phyloP scores from a whole-genome alignment of 2,113 vertebrate genomes.

The Sphaerodactylus townsendi region DNA sequence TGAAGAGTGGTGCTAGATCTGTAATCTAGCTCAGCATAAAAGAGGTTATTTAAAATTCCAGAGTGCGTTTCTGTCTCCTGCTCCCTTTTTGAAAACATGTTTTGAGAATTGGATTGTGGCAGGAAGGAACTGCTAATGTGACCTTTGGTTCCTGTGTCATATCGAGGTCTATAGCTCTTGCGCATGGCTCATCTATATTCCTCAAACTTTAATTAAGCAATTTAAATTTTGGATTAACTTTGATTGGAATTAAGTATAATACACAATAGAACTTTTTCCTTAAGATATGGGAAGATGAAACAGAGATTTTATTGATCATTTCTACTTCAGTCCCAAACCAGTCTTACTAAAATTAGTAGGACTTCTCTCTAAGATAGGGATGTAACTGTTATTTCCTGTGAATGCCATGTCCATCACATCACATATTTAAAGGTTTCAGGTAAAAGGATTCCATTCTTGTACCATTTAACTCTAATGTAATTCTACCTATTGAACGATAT shows the following conservation, averaged over 20 bases:
- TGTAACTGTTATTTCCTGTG: not conserved
- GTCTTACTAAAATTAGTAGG: not conserved
- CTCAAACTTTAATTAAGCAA: constrained; percentile 10
- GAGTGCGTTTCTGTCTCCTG: no score
- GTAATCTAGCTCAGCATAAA: no score
- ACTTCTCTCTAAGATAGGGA: not conserved
- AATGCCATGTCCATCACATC: no score
- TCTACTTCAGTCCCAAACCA: not conserved
- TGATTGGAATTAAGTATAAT: not conserved
- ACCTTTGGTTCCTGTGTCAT: constrained; percentile 42
- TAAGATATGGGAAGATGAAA: not conserved
- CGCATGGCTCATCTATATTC: constrained; percentile 5
- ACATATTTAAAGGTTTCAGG: not conserved
- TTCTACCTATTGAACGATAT: not conserved
- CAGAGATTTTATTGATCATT: not conserved
- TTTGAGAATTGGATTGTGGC: constrained; percentile 35
- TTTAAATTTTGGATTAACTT: not conserved
- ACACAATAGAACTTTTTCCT: not conserved
- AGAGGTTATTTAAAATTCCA: no score
- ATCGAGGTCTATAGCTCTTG: constrained; percentile 4
- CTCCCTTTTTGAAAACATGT: not conserved
- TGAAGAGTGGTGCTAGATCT: no score
- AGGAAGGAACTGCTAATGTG: constrained; percentile 55
- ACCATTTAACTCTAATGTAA: not conserved
- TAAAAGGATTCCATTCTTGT: not conserved